Base-by-base conservation (phyloP, 2,113 vertebrate species). In the Paramisgurnus dabryanus region DNA sequence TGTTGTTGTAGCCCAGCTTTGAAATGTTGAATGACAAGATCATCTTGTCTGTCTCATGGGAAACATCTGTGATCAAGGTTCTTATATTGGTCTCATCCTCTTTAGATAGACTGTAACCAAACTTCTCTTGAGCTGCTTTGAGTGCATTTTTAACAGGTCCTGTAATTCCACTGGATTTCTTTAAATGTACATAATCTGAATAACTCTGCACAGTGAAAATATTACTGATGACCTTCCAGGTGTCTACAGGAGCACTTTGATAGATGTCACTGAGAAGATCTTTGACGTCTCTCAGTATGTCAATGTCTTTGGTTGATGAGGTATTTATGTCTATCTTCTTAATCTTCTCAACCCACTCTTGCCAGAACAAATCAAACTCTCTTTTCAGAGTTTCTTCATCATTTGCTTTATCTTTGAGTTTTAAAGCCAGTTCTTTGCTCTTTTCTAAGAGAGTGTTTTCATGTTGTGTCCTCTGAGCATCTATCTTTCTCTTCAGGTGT, bases 201-300 rank as follows among this genome's bases (percentile, higher is more conserved):
- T 58, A 58, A 4, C 55, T 58, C 18, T 17, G 7, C 6, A 18
- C 0, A 18, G 55, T 7, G 1, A n/a, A 18, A 17, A 58, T 58
- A 3, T 58, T n/a, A 58, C 55, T 9, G 7, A 7, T 58, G n/a
- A 43, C 41, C 64, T 41, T 8, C 7, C 10, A 1, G 64, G 27
- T 34, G 27, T 40, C 27, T 40, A 43, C 64, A 13, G 5, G 55
- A 4, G 6, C 6, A 53, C 47, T 55, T 13, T 0, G 0, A 34
- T 70, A 3, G 7, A 0, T 70, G 22, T 9, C 0, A 17, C 0
- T 53, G 49, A 70, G 0, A 2, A 17, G 0, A 0, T 17, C 13
- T 55, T 15, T 50, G 3, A 39, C 7, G 39, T 70, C 68, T 0
- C 0, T 0, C 39, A 53, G 4, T 15, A 70, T 50, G 13, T 70